A percentile compares a stretch with the other conserved stretches of the same genome.
Evolutionary conservation across 2,797 vertebrate species (phyloP).

Genomic region (Acomys russatus): DNA sequence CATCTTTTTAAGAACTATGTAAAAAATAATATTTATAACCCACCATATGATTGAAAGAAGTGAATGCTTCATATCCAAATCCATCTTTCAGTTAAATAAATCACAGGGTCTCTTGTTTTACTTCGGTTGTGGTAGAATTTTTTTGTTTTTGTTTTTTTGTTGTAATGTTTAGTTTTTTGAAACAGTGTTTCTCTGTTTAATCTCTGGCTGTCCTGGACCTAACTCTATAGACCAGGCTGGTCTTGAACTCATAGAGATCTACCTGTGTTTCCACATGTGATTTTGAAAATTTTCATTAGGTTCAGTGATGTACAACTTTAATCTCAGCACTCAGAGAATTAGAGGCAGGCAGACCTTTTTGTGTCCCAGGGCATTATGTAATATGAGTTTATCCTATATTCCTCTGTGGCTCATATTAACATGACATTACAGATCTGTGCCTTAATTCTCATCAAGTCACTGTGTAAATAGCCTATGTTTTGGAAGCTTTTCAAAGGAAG

Average conservation of each 20-base stretch:
- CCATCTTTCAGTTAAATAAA: slow-evolving; percentile 21
- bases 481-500: slow-evolving; percentile 68
- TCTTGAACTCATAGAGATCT: no score
- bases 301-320: no score
- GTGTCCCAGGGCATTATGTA: neutral
- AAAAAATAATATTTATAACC: slow-evolving; percentile 75
- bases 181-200: no score
- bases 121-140: no score
- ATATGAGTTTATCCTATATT: slow-evolving; percentile 37
- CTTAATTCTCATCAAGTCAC: slow-evolving; percentile 61
- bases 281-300: no score
- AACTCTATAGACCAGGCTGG: no score
- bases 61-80: slow-evolving; percentile 58
- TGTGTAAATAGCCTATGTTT: slow-evolving; percentile 24
- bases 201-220: no score
- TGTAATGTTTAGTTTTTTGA: no score
- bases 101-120: neutral
- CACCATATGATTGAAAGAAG: slow-evolving; percentile 54
- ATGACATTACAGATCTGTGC: slow-evolving; percentile 67
- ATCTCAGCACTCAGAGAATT: no score
- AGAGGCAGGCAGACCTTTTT: no score
- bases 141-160: no score
- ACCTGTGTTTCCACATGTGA: no score
- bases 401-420: slow-evolving; percentile 15
- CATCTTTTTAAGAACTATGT: slow-evolving; percentile 77